A percentile compares a stretch with the other conserved stretches of the same genome.
Evolutionary conservation across 1,140 invertebrate genomes (phyloP).

Genomic region (Nasonia vitripennis): DNA sequence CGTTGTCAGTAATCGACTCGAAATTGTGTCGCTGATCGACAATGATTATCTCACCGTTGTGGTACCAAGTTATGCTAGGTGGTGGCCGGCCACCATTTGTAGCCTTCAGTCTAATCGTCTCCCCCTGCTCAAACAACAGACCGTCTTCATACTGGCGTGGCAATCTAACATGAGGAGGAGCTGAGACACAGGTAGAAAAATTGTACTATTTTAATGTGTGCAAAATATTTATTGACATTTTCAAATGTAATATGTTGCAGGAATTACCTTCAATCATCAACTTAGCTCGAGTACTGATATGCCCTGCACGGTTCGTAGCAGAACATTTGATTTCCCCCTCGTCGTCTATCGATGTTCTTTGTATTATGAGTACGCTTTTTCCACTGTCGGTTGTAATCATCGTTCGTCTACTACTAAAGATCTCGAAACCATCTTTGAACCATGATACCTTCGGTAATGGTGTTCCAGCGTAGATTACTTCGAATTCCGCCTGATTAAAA

Average conservation of each 20-base stretch:
- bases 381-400: conserved; percentile 86
- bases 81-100: conserved; percentile 91
- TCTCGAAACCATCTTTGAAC: conserved; percentile 93
- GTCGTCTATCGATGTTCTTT: conserved; percentile 85
- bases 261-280: conserved; percentile 82
- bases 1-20: conserved; percentile 79
- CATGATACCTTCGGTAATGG: conserved; percentile 93
- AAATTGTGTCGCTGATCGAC: conserved; percentile 81
- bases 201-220: not conserved
- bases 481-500: conserved; percentile 81
- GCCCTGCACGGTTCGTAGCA: conserved; percentile 88
- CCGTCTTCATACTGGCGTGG: conserved; percentile 91
- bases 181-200: conserved; percentile 64
- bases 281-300: conserved; percentile 83
- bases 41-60: conserved; percentile 85
- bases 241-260: not conserved
- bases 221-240: not conserved
- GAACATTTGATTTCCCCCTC: conserved; percentile 93
- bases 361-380: conserved; percentile 86
- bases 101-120: conserved; percentile 91
- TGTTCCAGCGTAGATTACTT: conserved; percentile 86
- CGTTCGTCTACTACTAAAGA: conserved; percentile 87
- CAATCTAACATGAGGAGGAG: conserved; percentile 85
- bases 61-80: conserved; percentile 89
- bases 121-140: conserved; percentile 90